Evolutionary conservation across 2,113 vertebrate species (phyloP).

Genomic region (Tapirus terrestris): DNA sequence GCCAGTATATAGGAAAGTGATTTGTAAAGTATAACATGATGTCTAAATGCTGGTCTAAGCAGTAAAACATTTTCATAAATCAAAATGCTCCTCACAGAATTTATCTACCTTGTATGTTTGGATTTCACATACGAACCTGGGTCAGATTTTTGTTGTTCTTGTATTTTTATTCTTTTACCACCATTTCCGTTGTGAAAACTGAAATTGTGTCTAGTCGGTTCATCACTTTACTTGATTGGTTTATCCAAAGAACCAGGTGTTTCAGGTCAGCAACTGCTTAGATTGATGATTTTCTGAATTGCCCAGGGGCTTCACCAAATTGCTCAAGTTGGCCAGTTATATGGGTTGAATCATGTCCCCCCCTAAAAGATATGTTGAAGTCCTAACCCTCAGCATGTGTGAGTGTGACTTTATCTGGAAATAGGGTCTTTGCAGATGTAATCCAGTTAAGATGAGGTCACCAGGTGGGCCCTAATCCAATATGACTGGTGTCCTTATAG

Average conservation of each 20-base stretch:
- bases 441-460: not conserved
- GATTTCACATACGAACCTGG: not conserved
- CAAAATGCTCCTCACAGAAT: not conserved
- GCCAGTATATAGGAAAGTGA: not conserved
- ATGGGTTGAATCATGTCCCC: not conserved
- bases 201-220: not conserved
- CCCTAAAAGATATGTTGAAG: not conserved
- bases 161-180: not conserved
- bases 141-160: not conserved
- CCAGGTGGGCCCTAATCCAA: not conserved
- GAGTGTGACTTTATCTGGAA: not conserved
- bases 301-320: not conserved
- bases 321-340: not conserved
- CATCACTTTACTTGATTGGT: not conserved
- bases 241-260: not conserved
- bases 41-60: not conserved
- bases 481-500: not conserved
- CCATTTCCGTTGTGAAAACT: not conserved
- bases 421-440: not conserved
- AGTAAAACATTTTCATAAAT: not conserved
- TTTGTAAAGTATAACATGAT: not conserved
- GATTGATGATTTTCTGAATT: not conserved
- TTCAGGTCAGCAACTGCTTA: not conserved
- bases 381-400: not conserved
- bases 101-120: not conserved